These are phyloP conservation scores for Vombatus ursinus DNA, from an alignment of 2,113 vertebrate species.

Conservation along the genomic window DNA sequence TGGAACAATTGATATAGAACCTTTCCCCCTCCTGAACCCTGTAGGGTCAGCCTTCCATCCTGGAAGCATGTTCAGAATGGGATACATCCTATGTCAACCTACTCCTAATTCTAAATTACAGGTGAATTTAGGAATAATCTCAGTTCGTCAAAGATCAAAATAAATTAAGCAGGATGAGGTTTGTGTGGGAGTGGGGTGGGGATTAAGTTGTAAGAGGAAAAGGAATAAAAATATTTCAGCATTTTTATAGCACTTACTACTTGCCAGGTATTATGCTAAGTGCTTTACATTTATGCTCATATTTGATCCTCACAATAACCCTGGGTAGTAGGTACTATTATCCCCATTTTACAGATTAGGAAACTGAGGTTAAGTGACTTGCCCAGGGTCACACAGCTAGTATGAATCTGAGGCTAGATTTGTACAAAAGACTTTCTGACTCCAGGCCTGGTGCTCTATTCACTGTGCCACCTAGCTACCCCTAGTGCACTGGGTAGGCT, in stretches of 20 bases:
- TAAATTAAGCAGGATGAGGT: background rate
- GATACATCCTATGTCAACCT: background rate
- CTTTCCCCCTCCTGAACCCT: background rate
- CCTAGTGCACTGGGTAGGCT: background rate
- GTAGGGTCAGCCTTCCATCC: background rate
- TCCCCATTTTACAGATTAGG: background rate
- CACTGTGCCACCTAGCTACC: background rate
- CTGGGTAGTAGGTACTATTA: background rate
- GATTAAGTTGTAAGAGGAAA: background rate
- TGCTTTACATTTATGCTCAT: background rate
- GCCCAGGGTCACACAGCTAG: background rate
- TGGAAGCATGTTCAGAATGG: background rate
- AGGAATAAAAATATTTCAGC: background rate
- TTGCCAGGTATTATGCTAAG: background rate
- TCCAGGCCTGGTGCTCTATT: background rate
- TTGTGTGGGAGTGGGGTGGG: background rate
- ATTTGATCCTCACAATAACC: background rate
- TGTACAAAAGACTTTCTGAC: background rate
- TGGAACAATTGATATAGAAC: background rate
- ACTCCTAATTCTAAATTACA: background rate
- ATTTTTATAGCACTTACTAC: background rate
- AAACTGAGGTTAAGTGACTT: background rate
- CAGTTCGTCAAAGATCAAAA: background rate
- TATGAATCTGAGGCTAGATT: background rate
- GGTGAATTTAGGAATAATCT: background rate